These are phyloP conservation scores for Odontamblyopus rebecca DNA, from an alignment of 2,797 vertebrate genomes.

Conservation along the genomic window DNA sequence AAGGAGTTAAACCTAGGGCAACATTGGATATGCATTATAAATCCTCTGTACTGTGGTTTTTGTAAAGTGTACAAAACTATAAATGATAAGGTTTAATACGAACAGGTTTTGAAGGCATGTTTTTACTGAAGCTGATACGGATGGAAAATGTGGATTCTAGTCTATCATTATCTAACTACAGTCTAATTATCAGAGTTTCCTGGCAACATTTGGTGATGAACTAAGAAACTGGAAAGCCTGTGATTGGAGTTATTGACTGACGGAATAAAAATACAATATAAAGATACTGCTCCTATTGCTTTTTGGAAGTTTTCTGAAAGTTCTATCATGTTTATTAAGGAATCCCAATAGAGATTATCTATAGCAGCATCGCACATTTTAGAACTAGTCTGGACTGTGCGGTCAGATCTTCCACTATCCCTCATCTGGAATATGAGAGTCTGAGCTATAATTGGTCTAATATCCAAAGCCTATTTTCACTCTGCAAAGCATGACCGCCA, in stretches of 20 bases:
- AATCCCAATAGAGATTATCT: constrained; percentile 1
- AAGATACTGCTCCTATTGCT: not conserved
- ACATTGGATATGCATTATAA: constrained; percentile 47
- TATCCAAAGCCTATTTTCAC: not conserved
- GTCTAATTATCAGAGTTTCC: constrained; percentile 30
- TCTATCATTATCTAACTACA: constrained; percentile 39
- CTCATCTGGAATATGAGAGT: not conserved
- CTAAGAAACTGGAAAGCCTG: not conserved
- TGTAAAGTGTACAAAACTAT: constrained; percentile 15
- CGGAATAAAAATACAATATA: constrained; percentile 8
- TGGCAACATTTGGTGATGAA: constrained; percentile 20
- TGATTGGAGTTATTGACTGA: not conserved
- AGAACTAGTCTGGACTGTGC: not conserved
- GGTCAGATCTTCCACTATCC: constrained; percentile 1
- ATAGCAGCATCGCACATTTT: not conserved
- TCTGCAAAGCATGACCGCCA: not conserved
- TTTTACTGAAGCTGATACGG: constrained; percentile 37
- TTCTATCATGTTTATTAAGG: constrained; percentile 14
- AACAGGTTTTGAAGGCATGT: constrained; percentile 35
- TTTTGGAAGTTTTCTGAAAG: not conserved
- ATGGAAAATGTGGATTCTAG: constrained; percentile 20
- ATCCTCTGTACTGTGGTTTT: constrained; percentile 27
- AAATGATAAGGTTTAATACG: constrained; percentile 32
- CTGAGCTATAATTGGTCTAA: not conserved
- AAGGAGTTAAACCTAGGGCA: constrained; percentile 30